Evolutionary conservation across 2,888 invertebrate genomes (phyloP).

Genomic region (Macrosiphum euphorbiae): DNA sequence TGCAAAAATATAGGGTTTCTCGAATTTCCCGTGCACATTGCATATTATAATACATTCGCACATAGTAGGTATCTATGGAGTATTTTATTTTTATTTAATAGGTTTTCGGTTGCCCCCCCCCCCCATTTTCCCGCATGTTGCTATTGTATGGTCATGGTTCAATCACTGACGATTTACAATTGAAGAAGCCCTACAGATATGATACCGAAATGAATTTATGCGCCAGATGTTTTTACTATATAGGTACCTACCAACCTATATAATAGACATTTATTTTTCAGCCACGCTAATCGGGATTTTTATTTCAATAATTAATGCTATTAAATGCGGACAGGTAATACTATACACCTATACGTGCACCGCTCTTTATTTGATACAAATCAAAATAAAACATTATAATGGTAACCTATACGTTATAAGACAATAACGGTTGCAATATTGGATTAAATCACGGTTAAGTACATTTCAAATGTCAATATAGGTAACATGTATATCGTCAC

Average conservation of each 20-base stretch:
- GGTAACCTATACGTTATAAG: not conserved
- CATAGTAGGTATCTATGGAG: not conserved
- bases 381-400: not conserved
- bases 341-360: not conserved
- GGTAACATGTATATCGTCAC: not conserved
- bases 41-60: not conserved
- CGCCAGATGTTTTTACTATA: not conserved
- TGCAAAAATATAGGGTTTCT: slow-evolving; percentile 7
- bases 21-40: not conserved
- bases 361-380: not conserved
- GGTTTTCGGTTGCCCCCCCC: not conserved
- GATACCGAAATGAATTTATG: not conserved
- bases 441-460: not conserved
- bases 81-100: not conserved
- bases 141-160: not conserved
- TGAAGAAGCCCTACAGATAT: not conserved
- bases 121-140: not conserved
- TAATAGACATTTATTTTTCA: not conserved
- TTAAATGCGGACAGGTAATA: not conserved
- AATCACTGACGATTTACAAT: not conserved
- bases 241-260: not conserved
- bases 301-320: not conserved
- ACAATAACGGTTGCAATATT: not conserved
- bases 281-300: not conserved
- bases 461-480: not conserved